phyloP scores from a whole-genome alignment of 2,888 invertebrate genomes.

The Dryocosmus kuriphilus region DNA sequence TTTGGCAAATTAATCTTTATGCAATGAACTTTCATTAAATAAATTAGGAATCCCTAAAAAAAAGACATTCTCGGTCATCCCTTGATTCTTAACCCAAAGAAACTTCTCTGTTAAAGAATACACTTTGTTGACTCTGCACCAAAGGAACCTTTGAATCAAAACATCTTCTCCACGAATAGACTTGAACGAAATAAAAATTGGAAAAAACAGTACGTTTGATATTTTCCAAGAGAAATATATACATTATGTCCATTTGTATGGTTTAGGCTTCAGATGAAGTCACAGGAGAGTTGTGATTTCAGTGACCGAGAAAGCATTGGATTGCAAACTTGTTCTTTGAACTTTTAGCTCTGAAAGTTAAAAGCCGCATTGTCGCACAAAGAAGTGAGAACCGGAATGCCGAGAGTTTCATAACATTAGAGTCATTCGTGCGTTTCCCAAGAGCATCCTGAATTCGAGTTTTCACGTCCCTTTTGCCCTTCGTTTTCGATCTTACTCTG shows the following conservation, averaged over 20 bases:
- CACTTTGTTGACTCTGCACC: not conserved
- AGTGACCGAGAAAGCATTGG: slow-evolving; percentile 33
- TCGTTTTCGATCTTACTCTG: slow-evolving; percentile 33
- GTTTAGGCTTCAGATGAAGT: slow-evolving; percentile 9
- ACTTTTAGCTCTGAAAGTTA: slow-evolving; percentile 31
- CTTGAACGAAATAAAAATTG: not conserved
- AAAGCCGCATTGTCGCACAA: slow-evolving; percentile 32
- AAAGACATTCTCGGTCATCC: no score
- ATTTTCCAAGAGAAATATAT: slow-evolving; percentile 1
- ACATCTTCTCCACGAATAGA: not conserved
- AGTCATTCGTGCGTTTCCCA: slow-evolving; percentile 30
- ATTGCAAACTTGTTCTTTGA: slow-evolving; percentile 37
- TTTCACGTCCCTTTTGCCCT: slow-evolving; percentile 25
- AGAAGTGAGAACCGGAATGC: slow-evolving; percentile 29
- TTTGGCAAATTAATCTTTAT: no score
- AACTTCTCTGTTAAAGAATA: not conserved
- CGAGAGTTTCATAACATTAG: slow-evolving; percentile 34
- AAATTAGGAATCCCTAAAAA: no score
- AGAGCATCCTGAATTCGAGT: slow-evolving; percentile 26
- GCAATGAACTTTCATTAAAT: no score
- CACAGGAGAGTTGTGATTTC: slow-evolving; percentile 30
- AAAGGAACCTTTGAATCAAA: not conserved
- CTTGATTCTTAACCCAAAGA: not conserved
- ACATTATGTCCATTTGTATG: slow-evolving; percentile 1
- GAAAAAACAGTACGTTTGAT: not conserved